These are phyloP conservation scores for Perca flavescens DNA, from an alignment of 2,113 vertebrate genomes.

Conservation along the genomic window DNA sequence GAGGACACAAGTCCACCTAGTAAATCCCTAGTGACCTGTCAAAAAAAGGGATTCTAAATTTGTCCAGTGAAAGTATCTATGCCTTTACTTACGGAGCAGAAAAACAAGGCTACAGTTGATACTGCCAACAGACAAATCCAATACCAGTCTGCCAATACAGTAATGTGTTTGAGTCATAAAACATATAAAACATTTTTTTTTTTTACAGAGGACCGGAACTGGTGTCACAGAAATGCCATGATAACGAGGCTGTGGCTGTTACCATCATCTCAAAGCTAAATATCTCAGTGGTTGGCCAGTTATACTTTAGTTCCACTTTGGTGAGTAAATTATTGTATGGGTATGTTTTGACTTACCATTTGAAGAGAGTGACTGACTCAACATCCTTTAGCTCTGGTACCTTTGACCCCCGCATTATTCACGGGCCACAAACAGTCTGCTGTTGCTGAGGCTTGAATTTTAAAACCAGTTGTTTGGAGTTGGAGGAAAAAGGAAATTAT, in stretches of 20 bases:
- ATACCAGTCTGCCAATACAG: too few relatives aligned
- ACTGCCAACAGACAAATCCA: neutral
- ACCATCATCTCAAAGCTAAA: conserved; percentile 26
- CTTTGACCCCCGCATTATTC: conserved; percentile 77
- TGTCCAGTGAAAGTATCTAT: too few relatives aligned
- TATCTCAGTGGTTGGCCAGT: conserved; percentile 18
- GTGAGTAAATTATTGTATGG: conserved; percentile 59
- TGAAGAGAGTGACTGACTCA: conserved; percentile 62
- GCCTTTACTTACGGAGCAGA: too few relatives aligned
- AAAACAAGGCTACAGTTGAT: neutral
- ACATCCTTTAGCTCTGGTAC: conserved; percentile 69
- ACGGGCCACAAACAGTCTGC: conserved; percentile 53
- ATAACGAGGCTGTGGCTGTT: conserved; percentile 18
- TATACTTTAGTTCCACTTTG: conserved; percentile 31
- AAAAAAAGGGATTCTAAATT: neutral
- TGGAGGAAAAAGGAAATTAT: conserved; percentile 26
- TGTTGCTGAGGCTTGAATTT: conserved; percentile 39
- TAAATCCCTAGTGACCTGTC: neutral
- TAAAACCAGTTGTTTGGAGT: conserved; percentile 57
- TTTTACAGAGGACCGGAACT: conserved; percentile 9
- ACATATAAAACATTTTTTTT: too few relatives aligned
- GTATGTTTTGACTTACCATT: conserved; percentile 71
- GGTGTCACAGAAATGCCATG: conserved; percentile 12
- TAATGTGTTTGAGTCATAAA: neutral
- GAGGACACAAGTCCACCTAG: neutral